Base-by-base conservation (phyloP, 2,113 vertebrate species). In the Oryzias celebensis region DNA sequence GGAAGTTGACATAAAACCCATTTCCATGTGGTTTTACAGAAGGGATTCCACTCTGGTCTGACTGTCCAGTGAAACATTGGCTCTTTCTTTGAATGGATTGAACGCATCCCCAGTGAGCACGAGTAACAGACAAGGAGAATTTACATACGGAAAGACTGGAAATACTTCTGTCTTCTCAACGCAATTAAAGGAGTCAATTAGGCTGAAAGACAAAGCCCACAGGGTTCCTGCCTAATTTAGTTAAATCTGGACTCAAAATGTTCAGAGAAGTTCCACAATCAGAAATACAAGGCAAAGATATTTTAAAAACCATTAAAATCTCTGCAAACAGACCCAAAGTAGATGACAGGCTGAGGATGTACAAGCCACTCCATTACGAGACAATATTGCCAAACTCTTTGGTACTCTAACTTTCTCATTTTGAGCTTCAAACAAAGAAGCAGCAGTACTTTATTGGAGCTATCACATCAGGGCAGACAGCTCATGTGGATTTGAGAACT, bases 131-230 rank as follows among this genome's bases (percentile, higher is more conserved):
- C 36, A 36, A 10, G 10, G 36, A 36, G 10, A 10, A 36, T 36
- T 12, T 36, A 36, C 36, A 36, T 36, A 48, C 49, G 62, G 58
- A 28, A 67, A 75, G 50, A 53, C 52, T 48, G 49, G 58, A 45
- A 44, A 41, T 45, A 28, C 26, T 28, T 28, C 26, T 28, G 26
- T 28, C 26, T 75, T 76, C 58, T 51, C 49, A 23, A 69, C 41
- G 85, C 76, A 84, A 81, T 86, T 82, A 88, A 71, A 23, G 56
- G 18, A 76, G 80, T 82, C 62, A 41, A 78, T 85, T 78, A 28
- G 65, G 61, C 54, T 71, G 68, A 79, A 82, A 43, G 68, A 61
- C 6, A 18, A 65, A 45, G 69, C 58, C 84, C 3, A 14, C 49
- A 65, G 71, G 76, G 59, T 8, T 48, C 20, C 48, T 53, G 45